Evolutionary conservation across 2,888 invertebrate genomes (phyloP), one percentile per base, ranked within the genome.

Genomic region (Sinopyrophorus schimmeli): DNA sequence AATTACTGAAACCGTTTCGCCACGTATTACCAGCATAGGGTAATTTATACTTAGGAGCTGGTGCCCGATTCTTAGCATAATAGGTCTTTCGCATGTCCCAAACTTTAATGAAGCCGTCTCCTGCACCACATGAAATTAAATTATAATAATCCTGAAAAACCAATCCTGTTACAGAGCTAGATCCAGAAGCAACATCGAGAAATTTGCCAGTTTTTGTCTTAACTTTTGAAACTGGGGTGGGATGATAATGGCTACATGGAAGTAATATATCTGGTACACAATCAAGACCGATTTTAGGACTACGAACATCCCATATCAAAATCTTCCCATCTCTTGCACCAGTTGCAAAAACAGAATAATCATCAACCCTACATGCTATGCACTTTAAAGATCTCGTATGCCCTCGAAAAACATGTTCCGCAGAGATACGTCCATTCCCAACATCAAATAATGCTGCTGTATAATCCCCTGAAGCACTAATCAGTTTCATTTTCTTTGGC

Each of bases 31-130:
- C 90, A 21, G 82, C 78, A 69, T 91, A 90, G 0, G 86, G 83
- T 56, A 93, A 80, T 7, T 80, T 78, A 62, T 82, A 79, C 60
- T 85, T 85, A 0, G 93, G 85, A 27, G 82, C 64, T 0, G 91
- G 87, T 48, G 86, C 84, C 35, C 80, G 78, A 64, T 82, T 84
- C 60, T 81, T 80, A 3, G 76, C 76, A 6, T 79, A 80, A 68
- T 92, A 92, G 65, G 84, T 89, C 66, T 90, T 89, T 18, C 94
- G 76, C 16, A 92, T 69, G 71, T 95, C 94, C 92, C 92, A 92
- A 1, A 66, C 53, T 74, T 92, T 92, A 42, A 94, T 86, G 54
- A 83, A 75, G 0, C 92, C 91, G 73, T 93, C 93, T 27, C 88
- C 88, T 43, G 92, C 89, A 1, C 92, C 92, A 65, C 92, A 88